Base-by-base conservation (phyloP, 2,888 invertebrate genomes). In the Tetranychus piercei region DNA sequence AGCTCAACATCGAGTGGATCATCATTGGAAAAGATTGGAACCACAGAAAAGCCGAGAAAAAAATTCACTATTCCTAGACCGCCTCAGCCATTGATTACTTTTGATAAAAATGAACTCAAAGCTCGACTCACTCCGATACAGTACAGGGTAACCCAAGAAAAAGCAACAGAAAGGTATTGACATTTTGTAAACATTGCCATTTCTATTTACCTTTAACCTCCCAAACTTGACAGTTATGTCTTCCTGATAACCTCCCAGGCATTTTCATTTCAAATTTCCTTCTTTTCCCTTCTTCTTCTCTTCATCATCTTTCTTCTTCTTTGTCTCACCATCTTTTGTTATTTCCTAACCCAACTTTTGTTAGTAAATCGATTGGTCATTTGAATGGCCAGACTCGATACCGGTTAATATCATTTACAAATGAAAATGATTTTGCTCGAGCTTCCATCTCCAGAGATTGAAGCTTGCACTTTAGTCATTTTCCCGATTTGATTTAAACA, bases 71-170 rank as follows among this genome's bases (percentile, higher is more conserved):
- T 69, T 22, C 34, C 34, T 23, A n/a, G 34, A 23, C 69, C 69
- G 18, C 20, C 20, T 20, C 20, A 69, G 23, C 75, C 75, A n/a
- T 15, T 69, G 23, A 64, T 74, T 22, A 23, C 74, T 72, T 65
- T 75, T 22, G 75, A 76, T 81, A 93, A 92, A 83, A 89, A 89
- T 80, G 89, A 91, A 79, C 85, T 94, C 79, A 89, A 88, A 82
- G 89, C 89, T 82, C 87, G 89, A 78, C 85, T 96, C 81, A 93
- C 94, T 75, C 90, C 94, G 44, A 81, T 94, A 78, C 94, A 96
- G 82, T 95, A 92, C 86, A 91, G 92, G 84, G 92, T 96, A 81
- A 95, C 95, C 55, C 95, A 96, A 84, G 94, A 95, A 85, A 69
- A 69, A 20, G 22, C 20, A 6, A 69, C 69, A 1, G 69, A 69